Base-by-base conservation (phyloP, 2,888 invertebrate species). In the Stomorhina lunata region DNA sequence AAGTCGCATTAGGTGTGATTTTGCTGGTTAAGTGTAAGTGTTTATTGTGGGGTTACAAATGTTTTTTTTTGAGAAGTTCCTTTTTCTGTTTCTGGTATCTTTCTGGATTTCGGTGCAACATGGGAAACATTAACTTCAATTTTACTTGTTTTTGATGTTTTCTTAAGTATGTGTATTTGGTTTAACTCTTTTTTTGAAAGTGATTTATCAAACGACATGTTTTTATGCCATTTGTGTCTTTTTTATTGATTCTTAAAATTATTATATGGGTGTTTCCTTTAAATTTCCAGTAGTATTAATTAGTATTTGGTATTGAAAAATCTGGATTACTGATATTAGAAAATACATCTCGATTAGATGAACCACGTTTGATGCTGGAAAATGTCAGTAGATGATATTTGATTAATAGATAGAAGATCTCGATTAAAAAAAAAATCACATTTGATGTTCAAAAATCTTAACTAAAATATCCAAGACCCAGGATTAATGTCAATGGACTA, bases 101-200 rank as follows among this genome's bases (percentile, higher is more conserved):
- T 68, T 22, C 40, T 50, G 29, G n/a, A n/a, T n/a, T n/a, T 63
- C 32, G 50, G 71, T 76, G 81, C 83, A 85, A 85, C 85, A 84
- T 79, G 84, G 85, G 84, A 82, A 86, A 87, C 88, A 87, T 88
- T 88, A 86, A 88, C 86, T 86, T 86, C 88, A 88, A 87, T 87
- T 87, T 86, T 86, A 84, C 86, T 87, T 87, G 82, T 82, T 87
- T 87, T 87, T 87, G 86, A 87, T 87, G 85, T 84, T 83, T 84
- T 80, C 82, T 78, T 83, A 84, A 84, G 73, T 86, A 69, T 40
- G 50, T 61, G 76, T 73, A 63, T 71, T 83, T 76, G 63, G 17
- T 80, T 84, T 77, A 69, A 57, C 65, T 65, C 80, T 75, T 80
- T 69, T 71, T 78, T 61, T 45, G 7, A 34, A 66, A 66, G 57